Base-by-base conservation (phyloP, 2,113 vertebrate species). In the Aviceda subcristata region DNA sequence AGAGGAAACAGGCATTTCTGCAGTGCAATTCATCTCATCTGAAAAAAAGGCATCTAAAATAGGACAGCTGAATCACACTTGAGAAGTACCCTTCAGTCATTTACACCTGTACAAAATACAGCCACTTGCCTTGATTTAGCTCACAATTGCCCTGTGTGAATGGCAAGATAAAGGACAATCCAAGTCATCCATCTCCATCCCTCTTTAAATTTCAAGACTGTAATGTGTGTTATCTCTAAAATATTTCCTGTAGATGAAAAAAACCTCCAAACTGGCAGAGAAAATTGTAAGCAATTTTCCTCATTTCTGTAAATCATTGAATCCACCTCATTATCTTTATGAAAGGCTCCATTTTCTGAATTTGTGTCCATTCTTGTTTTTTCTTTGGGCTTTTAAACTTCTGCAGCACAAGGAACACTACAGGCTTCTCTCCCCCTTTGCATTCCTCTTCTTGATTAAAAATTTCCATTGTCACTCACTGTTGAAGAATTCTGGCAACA, bases 371-470 rank as follows among this genome's bases (percentile, higher is more conserved):
- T 50, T 77, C 92, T 64, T 67, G 36, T 50, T 71, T 77, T 94
- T 20, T 92, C 32, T 86, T 95, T 39, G 45, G 39, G 29, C 51
- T 83, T 27, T n/a, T 77, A 59, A 90, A 69, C 57, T 97, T 98
- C 81, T 98, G 97, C 60, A 97, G 91, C 78, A 99, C 93, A 74
- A 98, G 95, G 84, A 99, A 99, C 68, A 98, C 97, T 21, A 98
- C 96, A 9, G 98, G 97, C 16, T 99, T 98, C 86, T 98, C 98
- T 92, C 98, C 98, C n/a, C 98, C 98, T 13, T 98, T 98, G 30
- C 94, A 97, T 55, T 98, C 98, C 20, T 97, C 91, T 60, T 98
- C 98, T 75, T 98, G 92, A 91, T 98, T 97, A 39, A 99, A 97
- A 71, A 98, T 97, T 75, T 95, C 94, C 97, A 98, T 97, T 67